These are phyloP conservation scores for Dunckerocampus dactyliophorus DNA, from an alignment of 2,113 vertebrate species.

Conservation along the genomic window DNA sequence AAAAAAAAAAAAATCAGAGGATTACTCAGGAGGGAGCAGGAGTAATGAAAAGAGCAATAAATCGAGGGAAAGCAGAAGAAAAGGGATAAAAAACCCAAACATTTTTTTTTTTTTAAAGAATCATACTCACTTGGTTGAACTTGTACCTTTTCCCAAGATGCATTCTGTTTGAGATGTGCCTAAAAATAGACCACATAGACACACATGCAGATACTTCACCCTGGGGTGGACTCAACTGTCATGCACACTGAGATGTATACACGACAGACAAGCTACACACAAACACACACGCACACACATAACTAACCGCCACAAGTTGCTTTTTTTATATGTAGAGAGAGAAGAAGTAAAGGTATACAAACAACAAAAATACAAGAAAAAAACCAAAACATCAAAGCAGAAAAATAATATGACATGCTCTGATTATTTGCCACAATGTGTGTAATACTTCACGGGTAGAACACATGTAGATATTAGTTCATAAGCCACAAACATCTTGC, in stretches of 20 bases:
- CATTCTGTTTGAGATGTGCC: conserved; percentile 53
- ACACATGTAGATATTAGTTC: background rate
- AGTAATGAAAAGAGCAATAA: conserved; percentile 2
- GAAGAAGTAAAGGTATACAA: background rate
- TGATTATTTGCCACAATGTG: background rate
- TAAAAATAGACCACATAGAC: conserved; percentile 55
- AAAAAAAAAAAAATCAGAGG: background rate
- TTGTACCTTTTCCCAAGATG: conserved; percentile 61
- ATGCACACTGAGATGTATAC: conserved; percentile 45
- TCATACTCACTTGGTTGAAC: conserved; percentile 52
- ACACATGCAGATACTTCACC: conserved; percentile 32
- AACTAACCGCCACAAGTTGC: conserved; percentile 37
- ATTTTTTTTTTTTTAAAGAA: conserved; percentile 30
- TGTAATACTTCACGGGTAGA: background rate
- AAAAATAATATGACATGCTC: background rate
- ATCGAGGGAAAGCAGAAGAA: background rate
- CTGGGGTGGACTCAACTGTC: conserved; percentile 52
- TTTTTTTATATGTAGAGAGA: conserved; percentile 15
- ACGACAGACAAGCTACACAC: conserved; percentile 38
- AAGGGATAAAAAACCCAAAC: conserved; percentile 12
- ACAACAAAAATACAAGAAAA: background rate
- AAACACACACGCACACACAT: conserved; percentile 19
- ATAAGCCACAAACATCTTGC: background rate
- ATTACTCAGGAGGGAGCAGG: conserved; percentile 4
- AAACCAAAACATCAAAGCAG: background rate